These are phyloP conservation scores for Fragum whitleyi DNA, from an alignment of 2,888 invertebrate species.

Conservation along the genomic window DNA sequence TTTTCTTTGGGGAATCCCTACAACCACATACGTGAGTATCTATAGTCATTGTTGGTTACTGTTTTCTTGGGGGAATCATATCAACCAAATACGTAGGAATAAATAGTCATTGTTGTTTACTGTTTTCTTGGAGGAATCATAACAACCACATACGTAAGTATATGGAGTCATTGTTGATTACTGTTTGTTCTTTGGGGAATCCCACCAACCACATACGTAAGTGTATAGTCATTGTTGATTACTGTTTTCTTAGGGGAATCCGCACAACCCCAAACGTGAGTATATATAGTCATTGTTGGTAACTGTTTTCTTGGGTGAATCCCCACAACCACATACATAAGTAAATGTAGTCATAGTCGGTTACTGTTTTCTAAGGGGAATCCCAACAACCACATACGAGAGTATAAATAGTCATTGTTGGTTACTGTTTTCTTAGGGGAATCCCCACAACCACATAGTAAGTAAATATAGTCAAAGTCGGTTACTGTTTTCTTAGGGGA, in stretches of 20 bases:
- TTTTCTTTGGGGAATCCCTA: too few relatives aligned
- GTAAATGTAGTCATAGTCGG: too few relatives aligned
- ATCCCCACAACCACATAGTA: slow-evolving; percentile 97
- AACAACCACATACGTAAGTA: slow-evolving; percentile 96
- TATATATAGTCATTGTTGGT: too few relatives aligned
- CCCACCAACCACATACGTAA: not conserved
- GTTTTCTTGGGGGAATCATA: slow-evolving; percentile 86
- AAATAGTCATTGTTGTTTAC: slow-evolving; percentile 90
- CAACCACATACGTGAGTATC: too few relatives aligned
- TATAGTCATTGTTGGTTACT: too few relatives aligned
- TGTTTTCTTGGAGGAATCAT: slow-evolving; percentile 96
- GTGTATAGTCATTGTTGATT: not conserved
- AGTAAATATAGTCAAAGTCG: slow-evolving; percentile 85
- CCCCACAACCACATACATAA: too few relatives aligned
- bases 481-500: not conserved
- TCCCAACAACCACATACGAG: too few relatives aligned
- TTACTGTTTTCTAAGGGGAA: too few relatives aligned
- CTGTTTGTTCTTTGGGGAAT: not conserved
- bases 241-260: too few relatives aligned
- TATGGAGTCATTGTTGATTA: not conserved
- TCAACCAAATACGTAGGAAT: too few relatives aligned
- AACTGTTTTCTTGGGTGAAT: too few relatives aligned
- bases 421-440: slow-evolving; percentile 94
- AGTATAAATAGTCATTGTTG: slow-evolving; percentile 89
- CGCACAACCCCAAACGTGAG: not conserved